phyloP scores from a whole-genome alignment of 2,113 vertebrate species.

The Ibidorhyncha struthersii region DNA sequence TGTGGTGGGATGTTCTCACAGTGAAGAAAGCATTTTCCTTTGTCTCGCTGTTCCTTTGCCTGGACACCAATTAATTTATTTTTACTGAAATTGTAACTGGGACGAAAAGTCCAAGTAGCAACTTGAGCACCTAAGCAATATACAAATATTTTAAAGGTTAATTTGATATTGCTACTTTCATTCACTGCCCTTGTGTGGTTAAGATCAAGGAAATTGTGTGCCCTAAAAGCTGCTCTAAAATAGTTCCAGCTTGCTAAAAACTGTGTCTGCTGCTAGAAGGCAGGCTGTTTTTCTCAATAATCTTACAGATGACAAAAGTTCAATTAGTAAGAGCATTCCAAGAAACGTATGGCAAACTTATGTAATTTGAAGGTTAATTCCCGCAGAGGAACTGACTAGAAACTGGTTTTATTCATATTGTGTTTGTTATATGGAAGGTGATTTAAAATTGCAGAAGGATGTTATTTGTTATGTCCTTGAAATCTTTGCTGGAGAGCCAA shows the following conservation, averaged over 20 bases:
- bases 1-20: accelerated
- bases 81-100: neutral
- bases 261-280: neutral
- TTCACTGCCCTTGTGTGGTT: neutral
- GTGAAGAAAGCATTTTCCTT: neutral
- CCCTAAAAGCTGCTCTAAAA: neutral
- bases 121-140: neutral
- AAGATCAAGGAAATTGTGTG: neutral
- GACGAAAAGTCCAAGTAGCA: neutral
- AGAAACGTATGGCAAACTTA: neutral
- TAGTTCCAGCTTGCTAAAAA: neutral
- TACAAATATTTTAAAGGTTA: neutral
- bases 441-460: neutral
- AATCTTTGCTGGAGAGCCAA: neutral
- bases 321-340: neutral
- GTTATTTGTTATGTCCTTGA: neutral
- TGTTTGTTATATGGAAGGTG: neutral
- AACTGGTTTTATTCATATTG: neutral
- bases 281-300: neutral
- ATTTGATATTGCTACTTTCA: neutral
- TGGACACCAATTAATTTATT: neutral
- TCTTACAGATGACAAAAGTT: neutral
- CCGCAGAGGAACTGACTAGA: neutral
- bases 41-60: neutral
- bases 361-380: neutral